A percentile compares a stretch with the other conserved stretches of the same genome.
These are phyloP conservation scores for Erebia ligea DNA, from an alignment of 2,888 invertebrate genomes.

Conservation along the genomic window DNA sequence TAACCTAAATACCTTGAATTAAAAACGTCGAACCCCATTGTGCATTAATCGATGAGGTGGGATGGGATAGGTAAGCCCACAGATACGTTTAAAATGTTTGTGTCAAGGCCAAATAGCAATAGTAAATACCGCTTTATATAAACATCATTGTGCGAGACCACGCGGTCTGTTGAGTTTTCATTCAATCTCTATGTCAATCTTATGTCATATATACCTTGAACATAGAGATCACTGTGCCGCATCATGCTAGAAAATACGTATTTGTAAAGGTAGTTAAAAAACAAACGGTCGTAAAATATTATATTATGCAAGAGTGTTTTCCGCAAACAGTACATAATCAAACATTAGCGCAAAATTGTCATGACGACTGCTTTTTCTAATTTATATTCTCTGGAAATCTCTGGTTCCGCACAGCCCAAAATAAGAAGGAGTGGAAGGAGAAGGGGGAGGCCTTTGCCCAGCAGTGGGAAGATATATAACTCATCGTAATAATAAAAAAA, in stretches of 20 bases:
- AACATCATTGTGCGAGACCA: conserved; percentile 8
- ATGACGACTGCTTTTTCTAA: not conserved
- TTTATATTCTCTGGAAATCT: no score
- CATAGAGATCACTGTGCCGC: not conserved
- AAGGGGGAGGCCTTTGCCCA: no score
- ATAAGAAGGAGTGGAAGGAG: no score
- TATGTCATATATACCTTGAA: not conserved
- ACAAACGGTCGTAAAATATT: not conserved
- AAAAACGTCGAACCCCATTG: not conserved
- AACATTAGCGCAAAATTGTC: not conserved
- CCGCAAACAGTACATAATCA: conserved; percentile 1
- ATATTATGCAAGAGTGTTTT: conserved; percentile 5
- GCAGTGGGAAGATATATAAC: no score
- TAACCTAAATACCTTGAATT: not conserved
- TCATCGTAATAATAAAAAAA: no score
- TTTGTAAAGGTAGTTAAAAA: not conserved
- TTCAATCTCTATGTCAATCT: not conserved
- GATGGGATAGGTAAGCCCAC: conserved; percentile 10
- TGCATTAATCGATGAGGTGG: not conserved
- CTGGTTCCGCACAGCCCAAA: no score
- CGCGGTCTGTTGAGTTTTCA: not conserved
- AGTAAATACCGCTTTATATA: conserved; percentile 18
- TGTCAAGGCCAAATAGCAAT: conserved; percentile 12
- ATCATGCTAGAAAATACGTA: not conserved
- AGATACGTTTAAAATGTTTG: conserved; percentile 6